Evolutionary conservation across 2,797 vertebrate species (phyloP).

Genomic region (Bovichtus variegatus): DNA sequence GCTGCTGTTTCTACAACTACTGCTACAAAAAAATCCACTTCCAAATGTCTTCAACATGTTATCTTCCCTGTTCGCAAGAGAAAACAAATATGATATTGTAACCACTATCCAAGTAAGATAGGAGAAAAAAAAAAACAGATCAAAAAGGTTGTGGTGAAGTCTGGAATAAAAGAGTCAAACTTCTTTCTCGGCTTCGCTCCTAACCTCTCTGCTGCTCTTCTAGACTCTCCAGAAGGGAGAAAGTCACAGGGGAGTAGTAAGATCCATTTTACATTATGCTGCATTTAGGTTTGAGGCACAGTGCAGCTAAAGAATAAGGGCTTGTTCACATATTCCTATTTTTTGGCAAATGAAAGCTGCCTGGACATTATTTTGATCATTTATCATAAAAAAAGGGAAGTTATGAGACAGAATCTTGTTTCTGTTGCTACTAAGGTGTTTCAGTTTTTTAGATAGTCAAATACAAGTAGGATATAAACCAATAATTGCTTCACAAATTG

Average conservation of each 20-base stretch:
- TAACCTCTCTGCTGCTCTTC: conserved; percentile 25
- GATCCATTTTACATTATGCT: conserved; percentile 34
- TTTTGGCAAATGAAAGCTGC: not conserved
- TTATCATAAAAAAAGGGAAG: not conserved
- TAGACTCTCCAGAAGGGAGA: conserved; percentile 11
- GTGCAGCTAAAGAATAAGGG: not conserved
- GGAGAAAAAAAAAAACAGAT: not conserved
- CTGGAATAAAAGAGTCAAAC: conserved; percentile 4
- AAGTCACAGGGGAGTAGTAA: conserved; percentile 5
- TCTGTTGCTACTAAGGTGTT: not conserved
- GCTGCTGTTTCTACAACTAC: not conserved
- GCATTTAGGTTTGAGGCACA: conserved; percentile 25
- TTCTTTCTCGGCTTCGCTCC: not conserved
- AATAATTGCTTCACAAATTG: not conserved
- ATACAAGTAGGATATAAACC: not conserved
- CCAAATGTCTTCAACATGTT: not conserved
- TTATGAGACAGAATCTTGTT: not conserved
- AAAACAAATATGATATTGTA: not conserved
- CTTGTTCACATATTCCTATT: not conserved
- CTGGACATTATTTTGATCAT: not conserved
- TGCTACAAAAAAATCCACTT: not conserved
- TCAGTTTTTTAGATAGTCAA: not conserved
- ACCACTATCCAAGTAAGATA: not conserved
- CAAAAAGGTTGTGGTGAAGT: not conserved
- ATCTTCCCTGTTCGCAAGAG: not conserved